Conservation (phyloP, 2,888 invertebrate genomes). For the Dolichomitus sp. region DNA sequence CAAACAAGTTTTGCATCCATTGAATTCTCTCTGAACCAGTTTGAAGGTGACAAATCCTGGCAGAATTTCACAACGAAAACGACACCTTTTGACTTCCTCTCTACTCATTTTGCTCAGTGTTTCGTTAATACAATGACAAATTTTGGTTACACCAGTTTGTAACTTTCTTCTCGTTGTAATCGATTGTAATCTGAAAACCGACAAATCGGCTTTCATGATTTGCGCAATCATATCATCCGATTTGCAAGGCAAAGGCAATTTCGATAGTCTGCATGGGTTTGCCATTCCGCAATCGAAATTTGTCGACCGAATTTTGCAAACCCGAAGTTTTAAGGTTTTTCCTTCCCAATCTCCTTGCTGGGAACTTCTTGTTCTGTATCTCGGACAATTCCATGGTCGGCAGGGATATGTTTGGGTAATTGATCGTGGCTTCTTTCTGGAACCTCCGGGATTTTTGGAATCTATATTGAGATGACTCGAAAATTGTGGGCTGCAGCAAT, state of each 20-base stretch:
- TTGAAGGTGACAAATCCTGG: slow-evolving; percentile 71
- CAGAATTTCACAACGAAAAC: slow-evolving; percentile 72
- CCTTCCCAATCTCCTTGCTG: slow-evolving; percentile 59
- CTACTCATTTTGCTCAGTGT: slow-evolving; percentile 62
- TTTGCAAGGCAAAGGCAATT: slow-evolving; percentile 72
- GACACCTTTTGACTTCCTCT: slow-evolving; percentile 64
- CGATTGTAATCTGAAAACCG: slow-evolving; percentile 37
- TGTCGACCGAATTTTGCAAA: slow-evolving; percentile 16
- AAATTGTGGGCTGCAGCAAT: not conserved
- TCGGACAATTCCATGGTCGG: slow-evolving; percentile 45
- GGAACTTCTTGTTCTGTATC: slow-evolving; percentile 35
- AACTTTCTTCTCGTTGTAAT: slow-evolving; percentile 52
- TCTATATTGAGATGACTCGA: slow-evolving; percentile 28
- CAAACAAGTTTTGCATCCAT: slow-evolving; percentile 62
- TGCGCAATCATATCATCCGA: slow-evolving; percentile 65
- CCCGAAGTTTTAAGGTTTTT: slow-evolving; percentile 35
- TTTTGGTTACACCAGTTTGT: slow-evolving; percentile 45
- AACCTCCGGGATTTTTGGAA: slow-evolving; percentile 18
- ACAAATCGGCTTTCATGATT: slow-evolving; percentile 70
- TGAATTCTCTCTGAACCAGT: slow-evolving; percentile 59
- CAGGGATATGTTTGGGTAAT: slow-evolving; percentile 29
- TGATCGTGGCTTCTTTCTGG: slow-evolving; percentile 39
- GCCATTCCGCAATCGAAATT: not conserved
- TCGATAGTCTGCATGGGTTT: slow-evolving; percentile 27
- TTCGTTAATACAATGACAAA: slow-evolving; percentile 65